phyloP scores from a whole-genome alignment of 2,888 invertebrate genomes.

The Hydraecia micacea region DNA sequence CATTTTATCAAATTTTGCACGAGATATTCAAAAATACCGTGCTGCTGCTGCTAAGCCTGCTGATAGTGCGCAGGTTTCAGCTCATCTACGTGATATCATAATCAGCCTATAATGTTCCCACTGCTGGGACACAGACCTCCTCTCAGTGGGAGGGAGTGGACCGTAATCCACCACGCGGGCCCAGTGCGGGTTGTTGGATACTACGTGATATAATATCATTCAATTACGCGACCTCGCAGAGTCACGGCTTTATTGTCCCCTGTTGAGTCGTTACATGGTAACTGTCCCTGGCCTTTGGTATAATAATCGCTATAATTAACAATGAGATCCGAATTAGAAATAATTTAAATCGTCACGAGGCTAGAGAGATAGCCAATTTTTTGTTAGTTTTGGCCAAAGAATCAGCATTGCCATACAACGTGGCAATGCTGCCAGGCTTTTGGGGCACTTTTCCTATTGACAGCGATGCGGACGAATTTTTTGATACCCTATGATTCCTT shows the following conservation, averaged over 20 bases:
- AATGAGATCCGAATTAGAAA: constrained; percentile 25
- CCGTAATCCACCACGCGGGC: no score
- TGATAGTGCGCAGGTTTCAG: constrained; percentile 22
- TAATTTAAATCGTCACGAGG: neutral
- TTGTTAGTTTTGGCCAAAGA: neutral
- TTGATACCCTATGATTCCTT: no score
- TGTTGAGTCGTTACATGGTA: constrained; percentile 30
- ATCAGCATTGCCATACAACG: neutral
- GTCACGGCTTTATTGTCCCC: constrained; percentile 28
- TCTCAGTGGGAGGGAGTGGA: no score
- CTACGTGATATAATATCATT: constrained; percentile 46
- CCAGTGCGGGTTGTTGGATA: no score
- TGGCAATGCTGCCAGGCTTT: neutral
- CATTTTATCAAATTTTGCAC: neutral
- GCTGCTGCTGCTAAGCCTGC: constrained; percentile 7
- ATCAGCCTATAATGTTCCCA: no score
- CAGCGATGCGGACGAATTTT: neutral
- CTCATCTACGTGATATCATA: constrained; percentile 42
- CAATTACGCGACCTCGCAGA: constrained; percentile 27
- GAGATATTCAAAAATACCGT: neutral
- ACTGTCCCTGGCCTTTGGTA: constrained; percentile 27
- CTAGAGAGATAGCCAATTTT: neutral
- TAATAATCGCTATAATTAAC: constrained; percentile 41
- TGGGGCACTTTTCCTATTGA: neutral
- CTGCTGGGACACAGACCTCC: no score